A percentile compares a stretch with the other conserved stretches of the same genome.
Conservation (phyloP, 1,140 invertebrate genomes). For the Scaptomyza montana region DNA sequence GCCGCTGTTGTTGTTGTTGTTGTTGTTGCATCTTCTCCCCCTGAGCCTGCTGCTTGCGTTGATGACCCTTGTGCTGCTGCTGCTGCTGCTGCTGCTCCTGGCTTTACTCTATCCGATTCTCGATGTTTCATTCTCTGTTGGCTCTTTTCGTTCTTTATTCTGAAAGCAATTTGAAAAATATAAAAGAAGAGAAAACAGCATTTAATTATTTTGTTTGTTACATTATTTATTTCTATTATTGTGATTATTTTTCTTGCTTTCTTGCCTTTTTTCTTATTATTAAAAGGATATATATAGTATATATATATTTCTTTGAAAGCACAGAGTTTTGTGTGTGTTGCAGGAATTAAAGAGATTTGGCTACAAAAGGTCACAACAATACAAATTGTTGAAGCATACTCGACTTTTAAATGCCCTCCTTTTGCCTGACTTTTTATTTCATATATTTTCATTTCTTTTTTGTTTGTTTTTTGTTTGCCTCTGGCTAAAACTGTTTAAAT, state of each 20-base stretch:
- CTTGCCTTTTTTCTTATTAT: constrained; percentile 15
- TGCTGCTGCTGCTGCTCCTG: constrained; percentile 35
- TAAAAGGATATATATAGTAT: neutral
- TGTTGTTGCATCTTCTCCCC: too few species aligned
- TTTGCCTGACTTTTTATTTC: neutral
- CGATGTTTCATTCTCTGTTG: constrained; percentile 36
- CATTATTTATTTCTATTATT: neutral
- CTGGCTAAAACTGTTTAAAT: too few species aligned
- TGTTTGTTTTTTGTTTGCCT: too few species aligned
- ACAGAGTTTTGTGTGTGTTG: constrained; percentile 2
- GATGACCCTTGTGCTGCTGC: constrained; percentile 23
- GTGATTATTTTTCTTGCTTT: constrained; percentile 7
- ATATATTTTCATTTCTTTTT: too few species aligned
- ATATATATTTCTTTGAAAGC: constrained; percentile 7
- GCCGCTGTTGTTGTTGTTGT: neutral
- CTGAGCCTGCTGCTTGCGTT: constrained; percentile 13
- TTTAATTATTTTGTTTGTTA: constrained; percentile 59
- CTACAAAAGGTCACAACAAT: constrained; percentile 16
- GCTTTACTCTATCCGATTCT: constrained; percentile 12
- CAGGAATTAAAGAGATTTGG: constrained; percentile 30
- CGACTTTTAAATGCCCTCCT: constrained; percentile 17
- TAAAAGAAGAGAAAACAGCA: constrained; percentile 21
- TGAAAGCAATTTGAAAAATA: constrained; percentile 10
- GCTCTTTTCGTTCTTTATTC: neutral
- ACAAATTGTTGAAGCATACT: neutral